Evolutionary conservation across 2,888 invertebrate genomes (phyloP), one percentile per base, ranked within the genome.

Genomic region (Napeogenes sylphis): DNA sequence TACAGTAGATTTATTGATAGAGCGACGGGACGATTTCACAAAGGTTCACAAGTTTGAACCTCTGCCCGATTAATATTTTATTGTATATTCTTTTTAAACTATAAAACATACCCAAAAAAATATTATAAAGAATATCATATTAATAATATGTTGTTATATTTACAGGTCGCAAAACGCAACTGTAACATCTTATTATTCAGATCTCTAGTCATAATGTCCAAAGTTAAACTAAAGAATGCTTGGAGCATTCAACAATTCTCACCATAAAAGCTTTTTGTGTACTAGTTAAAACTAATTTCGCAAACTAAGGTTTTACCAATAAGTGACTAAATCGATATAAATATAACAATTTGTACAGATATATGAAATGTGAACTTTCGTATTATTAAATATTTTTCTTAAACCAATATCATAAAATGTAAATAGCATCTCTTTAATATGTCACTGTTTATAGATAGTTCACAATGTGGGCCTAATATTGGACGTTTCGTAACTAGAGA

Each of bases 361-460:
- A 69, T 73, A 70, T 62, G 51, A 71, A 21, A 51, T 65, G 76
- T 77, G 72, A 71, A 78, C 74, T 79, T 69, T 73, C 69, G 74
- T 74, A 74, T 71, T 76, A 63, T 69, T 69, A 75, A 77, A 75
- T 82, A 81, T 83, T 83, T 85, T 85, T 83, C 79, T 76, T 78
- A 80, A 76, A 68, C 70, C 73, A 75, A 71, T 67, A 73, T 75
- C 77, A 68, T 64, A 68, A 21, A 61, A 59, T 80, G 79, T 84
- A 81, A 74, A 80, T 80, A 80, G 72, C 69, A 65, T 68, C 69
- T 67, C 76, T 78, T 77, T 68, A 70, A 76, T 78, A 77, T 21
- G 21, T 68, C 61, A 57, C 54, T 60, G 64, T 64, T 63, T 69
- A 68, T 77, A 77, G 73, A 66, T 78, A 79, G 66, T 61, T 55